Evolutionary conservation across 2,113 vertebrate species (phyloP), one percentile per base, ranked within the genome.

Genomic region (Rhadina sibilatrix): DNA sequence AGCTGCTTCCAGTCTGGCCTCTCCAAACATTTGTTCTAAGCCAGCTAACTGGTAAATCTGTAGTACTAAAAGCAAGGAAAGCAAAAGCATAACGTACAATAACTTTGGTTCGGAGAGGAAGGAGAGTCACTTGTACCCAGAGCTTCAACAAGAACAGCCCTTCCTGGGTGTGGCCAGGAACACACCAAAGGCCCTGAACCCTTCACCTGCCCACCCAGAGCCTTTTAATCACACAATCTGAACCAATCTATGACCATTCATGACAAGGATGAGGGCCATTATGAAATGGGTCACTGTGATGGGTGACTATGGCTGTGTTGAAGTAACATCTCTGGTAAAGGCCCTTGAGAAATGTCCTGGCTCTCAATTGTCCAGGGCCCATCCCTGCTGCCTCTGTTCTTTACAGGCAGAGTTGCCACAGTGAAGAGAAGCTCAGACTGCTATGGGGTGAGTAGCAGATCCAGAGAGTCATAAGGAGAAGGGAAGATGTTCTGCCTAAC

Each of bases 181-280:
- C 19, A 52, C 42, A 61, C 15, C 38, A 31, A 75, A 78, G 18
- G 13, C 30, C 35, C 42, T 0, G 0, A 66, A 23, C 14, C 33
- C 20, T 75, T 74, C 60, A 18, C 33, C 38, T 47, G 15, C 60
- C 37, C 27, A 38, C 9, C 8, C 1, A 4, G 31, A 77, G 42
- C 37, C 22, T 47, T 77, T 71, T 46, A 25, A 66, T 33, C 18
- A 11, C 25, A 20, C 30, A 0, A 54, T 28, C 37, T 50, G 59
- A 91, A 63, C 52, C 57, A 31, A 19, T 12, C 24, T 25, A 2
- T 33, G 37, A 38, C 33, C 47, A 12, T 19, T 75, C 38, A 38
- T 3, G 47, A 52, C 22, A 35, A 27, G 27, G 9, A 46, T n/a
- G 42, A 64, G 11, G 1, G 2, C 16, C 20, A 2, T 28, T 46